Evolutionary conservation across 2,888 invertebrate species (phyloP).

Genomic region (Microplitis manilae): DNA sequence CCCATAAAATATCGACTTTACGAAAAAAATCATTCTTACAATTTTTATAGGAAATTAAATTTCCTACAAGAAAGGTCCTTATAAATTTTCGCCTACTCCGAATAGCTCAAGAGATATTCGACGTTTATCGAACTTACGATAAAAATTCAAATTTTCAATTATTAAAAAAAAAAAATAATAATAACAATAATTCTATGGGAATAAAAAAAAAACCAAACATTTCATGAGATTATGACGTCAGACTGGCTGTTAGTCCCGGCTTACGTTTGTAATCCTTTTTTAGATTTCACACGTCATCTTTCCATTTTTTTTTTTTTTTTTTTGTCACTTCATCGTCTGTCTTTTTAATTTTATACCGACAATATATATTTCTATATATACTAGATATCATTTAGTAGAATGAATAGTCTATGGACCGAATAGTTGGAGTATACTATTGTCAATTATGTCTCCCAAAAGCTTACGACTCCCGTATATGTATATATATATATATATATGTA

Average conservation of each 20-base stretch:
- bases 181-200: background rate
- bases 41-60: no score
- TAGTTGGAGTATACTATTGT: constrained; percentile 10
- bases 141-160: no score
- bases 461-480: constrained; percentile 21
- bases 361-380: background rate
- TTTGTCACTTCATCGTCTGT: constrained; percentile 16
- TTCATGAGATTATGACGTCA: constrained; percentile 71
- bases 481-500: constrained; percentile 4
- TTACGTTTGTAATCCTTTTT: constrained; percentile 70
- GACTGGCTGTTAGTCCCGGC: constrained; percentile 67
- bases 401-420: background rate
- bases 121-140: no score
- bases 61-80: no score
- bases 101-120: no score
- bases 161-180: background rate
- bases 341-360: constrained; percentile 9
- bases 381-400: background rate
- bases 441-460: background rate
- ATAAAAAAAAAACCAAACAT: constrained; percentile 61
- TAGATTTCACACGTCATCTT: constrained; percentile 56
- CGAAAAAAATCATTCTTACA: no score
- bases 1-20: no score
- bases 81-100: no score
- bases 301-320: constrained; percentile 34